These are phyloP conservation scores for Clarias fuscus DNA, from an alignment of 2,797 vertebrate genomes.

Conservation along the genomic window DNA sequence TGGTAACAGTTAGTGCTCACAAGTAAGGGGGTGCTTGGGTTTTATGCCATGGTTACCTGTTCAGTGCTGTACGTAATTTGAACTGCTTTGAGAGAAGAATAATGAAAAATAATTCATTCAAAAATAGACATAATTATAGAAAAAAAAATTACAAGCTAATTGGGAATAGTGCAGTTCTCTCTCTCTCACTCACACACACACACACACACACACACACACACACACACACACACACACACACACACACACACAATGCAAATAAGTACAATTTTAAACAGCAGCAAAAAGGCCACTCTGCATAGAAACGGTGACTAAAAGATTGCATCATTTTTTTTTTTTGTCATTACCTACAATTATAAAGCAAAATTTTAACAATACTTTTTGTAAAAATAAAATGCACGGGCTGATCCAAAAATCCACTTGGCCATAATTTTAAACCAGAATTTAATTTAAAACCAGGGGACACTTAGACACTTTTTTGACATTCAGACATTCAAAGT, in stretches of 20 bases:
- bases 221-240: no score
- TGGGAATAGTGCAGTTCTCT: neutral
- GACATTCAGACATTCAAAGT: no score
- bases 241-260: neutral
- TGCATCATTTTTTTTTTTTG: neutral
- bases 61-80: neutral
- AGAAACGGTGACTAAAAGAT: neutral
- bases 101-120: no score
- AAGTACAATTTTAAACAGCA: neutral
- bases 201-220: no score
- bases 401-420: neutral
- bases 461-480: no score
- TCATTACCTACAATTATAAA: neutral
- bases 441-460: neutral
- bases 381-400: neutral
- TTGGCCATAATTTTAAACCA: neutral
- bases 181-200: no score
- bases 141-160: neutral
- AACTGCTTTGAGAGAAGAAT: neutral
- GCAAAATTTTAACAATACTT: neutral
- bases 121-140: neutral
- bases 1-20: no score
- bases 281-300: neutral
- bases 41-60: neutral
- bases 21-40: neutral